Conservation (phyloP, 2,113 vertebrate genomes). For the Pelodiscus sinensis region DNA sequence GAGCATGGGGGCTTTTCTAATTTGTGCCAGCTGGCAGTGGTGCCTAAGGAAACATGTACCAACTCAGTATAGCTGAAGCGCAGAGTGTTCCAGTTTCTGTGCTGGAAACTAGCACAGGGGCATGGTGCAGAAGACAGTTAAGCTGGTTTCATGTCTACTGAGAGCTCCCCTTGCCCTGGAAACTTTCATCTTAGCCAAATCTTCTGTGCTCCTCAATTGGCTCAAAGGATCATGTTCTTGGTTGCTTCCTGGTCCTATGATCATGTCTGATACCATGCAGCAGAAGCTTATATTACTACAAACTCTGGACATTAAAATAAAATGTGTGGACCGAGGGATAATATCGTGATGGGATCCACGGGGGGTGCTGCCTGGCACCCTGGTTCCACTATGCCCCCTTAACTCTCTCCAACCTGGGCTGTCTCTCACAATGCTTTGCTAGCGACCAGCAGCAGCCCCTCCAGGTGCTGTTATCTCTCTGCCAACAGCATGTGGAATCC, state of each 20-base stretch:
- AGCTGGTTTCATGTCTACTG: not conserved
- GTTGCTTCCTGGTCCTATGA: not conserved
- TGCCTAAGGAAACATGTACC: not conserved
- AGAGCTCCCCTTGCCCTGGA: not conserved
- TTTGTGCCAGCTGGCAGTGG: not conserved
- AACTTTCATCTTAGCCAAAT: conserved; percentile 3
- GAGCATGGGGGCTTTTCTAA: not conserved
- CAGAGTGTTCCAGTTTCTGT: conserved; percentile 9
- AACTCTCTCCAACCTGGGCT: too few relatives aligned
- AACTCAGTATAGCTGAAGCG: not conserved
- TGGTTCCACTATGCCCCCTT: too few relatives aligned
- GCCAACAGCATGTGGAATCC: too few relatives aligned
- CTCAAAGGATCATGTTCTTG: not conserved
- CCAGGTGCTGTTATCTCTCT: too few relatives aligned
- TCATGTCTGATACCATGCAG: not conserved
- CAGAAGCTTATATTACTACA: not conserved
- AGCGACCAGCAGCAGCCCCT: too few relatives aligned
- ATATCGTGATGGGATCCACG: not conserved
- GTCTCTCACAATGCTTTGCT: too few relatives aligned
- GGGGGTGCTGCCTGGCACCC: too few relatives aligned
- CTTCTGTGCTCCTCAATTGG: not conserved
- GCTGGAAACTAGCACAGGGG: not conserved
- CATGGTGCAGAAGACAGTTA: not conserved
- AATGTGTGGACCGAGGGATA: not conserved
- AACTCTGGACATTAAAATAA: not conserved